phyloP scores from a whole-genome alignment of 2,797 vertebrate genomes.

The Hypotaenidia okinawae region DNA sequence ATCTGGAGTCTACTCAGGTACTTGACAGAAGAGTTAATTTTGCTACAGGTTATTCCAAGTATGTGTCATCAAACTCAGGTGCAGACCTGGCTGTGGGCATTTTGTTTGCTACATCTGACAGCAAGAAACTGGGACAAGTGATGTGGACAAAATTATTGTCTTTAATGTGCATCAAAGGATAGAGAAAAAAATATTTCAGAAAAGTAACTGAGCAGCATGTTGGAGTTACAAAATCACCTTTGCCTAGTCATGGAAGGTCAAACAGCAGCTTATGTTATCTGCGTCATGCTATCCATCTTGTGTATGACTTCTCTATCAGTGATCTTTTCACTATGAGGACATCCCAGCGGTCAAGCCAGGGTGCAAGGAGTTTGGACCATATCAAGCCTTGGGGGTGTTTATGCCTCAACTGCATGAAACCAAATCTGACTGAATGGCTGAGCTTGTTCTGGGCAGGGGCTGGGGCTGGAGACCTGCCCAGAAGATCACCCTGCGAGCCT shows the following conservation, averaged over 20 bases:
- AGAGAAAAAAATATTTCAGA: neutral
- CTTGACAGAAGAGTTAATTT: neutral
- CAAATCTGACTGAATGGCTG: neutral
- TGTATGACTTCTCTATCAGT: neutral
- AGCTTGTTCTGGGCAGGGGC: neutral
- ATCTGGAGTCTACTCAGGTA: neutral
- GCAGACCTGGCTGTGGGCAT: neutral
- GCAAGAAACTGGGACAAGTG: neutral
- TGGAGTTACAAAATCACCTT: neutral
- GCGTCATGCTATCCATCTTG: neutral
- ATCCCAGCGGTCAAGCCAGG: fast-evolving
- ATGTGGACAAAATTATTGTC: neutral
- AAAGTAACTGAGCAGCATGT: neutral
- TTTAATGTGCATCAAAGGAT: neutral
- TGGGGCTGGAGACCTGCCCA: neutral
- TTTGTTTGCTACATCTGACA: neutral
- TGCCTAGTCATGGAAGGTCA: neutral
- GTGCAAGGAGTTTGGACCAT: fast-evolving
- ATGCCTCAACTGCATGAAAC: fast-evolving
- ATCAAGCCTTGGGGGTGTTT: fast-evolving
- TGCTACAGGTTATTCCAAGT: neutral
- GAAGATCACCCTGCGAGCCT: neutral
- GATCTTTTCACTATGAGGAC: neutral
- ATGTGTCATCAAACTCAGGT: neutral
- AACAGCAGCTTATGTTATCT: neutral